phyloP scores from a whole-genome alignment of 2,797 vertebrate species.

The Xiphophorus birchmanni region DNA sequence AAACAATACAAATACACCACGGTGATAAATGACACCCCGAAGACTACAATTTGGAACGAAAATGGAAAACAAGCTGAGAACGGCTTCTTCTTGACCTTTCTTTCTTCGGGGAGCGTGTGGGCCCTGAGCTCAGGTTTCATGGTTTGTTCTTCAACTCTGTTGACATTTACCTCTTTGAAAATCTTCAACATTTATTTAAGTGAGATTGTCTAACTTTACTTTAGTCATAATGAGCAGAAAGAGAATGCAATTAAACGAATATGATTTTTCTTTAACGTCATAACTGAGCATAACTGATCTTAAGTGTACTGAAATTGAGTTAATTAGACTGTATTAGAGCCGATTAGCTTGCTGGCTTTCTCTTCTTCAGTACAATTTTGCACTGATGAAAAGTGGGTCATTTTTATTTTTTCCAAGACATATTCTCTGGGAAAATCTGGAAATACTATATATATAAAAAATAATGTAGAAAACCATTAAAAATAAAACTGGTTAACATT shows the following conservation, averaged over 20 bases:
- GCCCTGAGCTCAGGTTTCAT: constrained; percentile 14
- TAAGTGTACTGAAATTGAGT: not conserved
- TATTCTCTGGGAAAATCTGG: not conserved
- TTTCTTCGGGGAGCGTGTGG: constrained; percentile 32
- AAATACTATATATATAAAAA: not conserved
- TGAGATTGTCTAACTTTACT: not conserved
- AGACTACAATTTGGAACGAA: constrained; percentile 90
- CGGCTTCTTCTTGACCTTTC: constrained; percentile 87
- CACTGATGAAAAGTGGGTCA: not conserved
- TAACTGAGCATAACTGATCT: not conserved
- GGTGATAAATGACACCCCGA: constrained; percentile 86
- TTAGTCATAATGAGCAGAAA: not conserved
- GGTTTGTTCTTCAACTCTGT: not conserved
- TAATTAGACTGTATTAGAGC: not conserved
- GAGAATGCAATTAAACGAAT: not conserved
- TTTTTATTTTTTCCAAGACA: not conserved
- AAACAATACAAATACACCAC: constrained; percentile 82
- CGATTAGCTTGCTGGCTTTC: not conserved
- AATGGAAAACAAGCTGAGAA: constrained; percentile 88
- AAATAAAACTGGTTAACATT: not conserved
- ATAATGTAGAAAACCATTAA: not conserved
- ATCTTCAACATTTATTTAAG: not conserved
- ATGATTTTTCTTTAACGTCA: not conserved
- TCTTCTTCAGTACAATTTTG: not conserved
- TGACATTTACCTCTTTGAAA: constrained; percentile 13